Evolutionary conservation across 2,888 invertebrate species (phyloP), one percentile per base, ranked within the genome.

Genomic region (Halocaridina rubra): DNA sequence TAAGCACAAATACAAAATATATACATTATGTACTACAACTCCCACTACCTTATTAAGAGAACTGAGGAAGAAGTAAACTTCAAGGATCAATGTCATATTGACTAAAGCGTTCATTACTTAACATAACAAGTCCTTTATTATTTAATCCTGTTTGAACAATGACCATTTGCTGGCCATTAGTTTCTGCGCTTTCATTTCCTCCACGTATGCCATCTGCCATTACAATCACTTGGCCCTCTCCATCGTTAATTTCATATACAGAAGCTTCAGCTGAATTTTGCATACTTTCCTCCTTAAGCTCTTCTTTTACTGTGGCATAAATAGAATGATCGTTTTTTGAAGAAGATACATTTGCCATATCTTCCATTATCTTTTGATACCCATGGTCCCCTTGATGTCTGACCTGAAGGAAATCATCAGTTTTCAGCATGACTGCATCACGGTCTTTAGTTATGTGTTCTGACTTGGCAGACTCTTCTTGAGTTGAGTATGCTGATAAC

Each of bases 181-280:
- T 39, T 5, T 46, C 72, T 30, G 67, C 53, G 22, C 57, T 57
- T 13, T 78, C 79, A 4, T 79, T 74, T 39, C 67, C 8, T 19
- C 79, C 80, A 29, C 64, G n/a, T 33, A 79, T 61, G 4, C 84
- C 84, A n/a, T 75, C 61, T 10, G 80, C 84, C n/a, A 84, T 79
- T 19, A 84, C 79, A 22, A 84, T 79, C 30, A 84, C 84, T 5
- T 84, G 84, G 7, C 84, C 84, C 29, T 84, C 84, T n/a, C 84
- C 84, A 30, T 84, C 84, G 13, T 57, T 75, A 74, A 84, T 84
- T 39, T 84, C 84, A 61, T 84, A 84, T 27, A 84, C 80, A 3
- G 84, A 84, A 13, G 79, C 80, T n/a, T 79, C 79, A 24, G 74
- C 39, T 16, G 64, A 74, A n/a, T 16, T 16, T 16, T n/a, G 16